A percentile compares a stretch with the other conserved stretches of the same genome.
Evolutionary conservation across 2,888 invertebrate species (phyloP).

Genomic region (Horisme vitalbata): DNA sequence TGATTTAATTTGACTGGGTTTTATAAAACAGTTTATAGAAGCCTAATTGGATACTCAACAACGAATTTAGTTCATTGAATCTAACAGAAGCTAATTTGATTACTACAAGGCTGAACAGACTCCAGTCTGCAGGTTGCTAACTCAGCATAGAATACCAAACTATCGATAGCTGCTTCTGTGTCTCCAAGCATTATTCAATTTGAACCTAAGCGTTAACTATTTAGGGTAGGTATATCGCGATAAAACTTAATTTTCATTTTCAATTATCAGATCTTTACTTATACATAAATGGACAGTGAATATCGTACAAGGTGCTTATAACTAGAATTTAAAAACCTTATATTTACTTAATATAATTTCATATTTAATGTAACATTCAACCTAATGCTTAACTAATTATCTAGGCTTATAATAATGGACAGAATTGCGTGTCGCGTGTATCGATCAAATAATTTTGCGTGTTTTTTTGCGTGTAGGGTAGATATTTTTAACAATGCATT

Average conservation of each 20-base stretch:
- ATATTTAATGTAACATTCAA: conserved; percentile 56
- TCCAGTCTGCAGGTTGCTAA: too few relatives aligned
- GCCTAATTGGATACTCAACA: too few relatives aligned
- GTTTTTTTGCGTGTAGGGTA: conserved; percentile 36
- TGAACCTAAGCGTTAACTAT: not conserved
- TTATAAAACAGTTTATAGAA: too few relatives aligned
- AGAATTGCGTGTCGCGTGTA: conserved; percentile 80
- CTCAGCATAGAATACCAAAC: too few relatives aligned
- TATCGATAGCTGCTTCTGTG: too few relatives aligned
- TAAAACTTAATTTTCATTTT: not conserved
- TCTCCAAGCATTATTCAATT: conserved; percentile 2
- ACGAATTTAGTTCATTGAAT: too few relatives aligned
- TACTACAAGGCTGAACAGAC: too few relatives aligned
- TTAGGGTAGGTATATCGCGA: too few relatives aligned
- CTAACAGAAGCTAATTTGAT: too few relatives aligned
- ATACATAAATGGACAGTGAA: conserved; percentile 66
- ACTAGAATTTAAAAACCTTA: conserved; percentile 57
- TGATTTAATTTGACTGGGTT: too few relatives aligned
- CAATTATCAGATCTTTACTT: not conserved
- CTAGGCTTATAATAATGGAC: conserved; percentile 74
- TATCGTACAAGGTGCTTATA: conserved; percentile 69
- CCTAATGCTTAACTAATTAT: conserved; percentile 43
- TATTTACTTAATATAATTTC: conserved; percentile 37
- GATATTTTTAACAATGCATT: conserved; percentile 11
- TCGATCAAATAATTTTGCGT: conserved; percentile 50